A percentile compares a stretch with the other conserved stretches of the same genome.
Conservation (phyloP, 2,888 invertebrate genomes). For the Nymphalis c-album region DNA sequence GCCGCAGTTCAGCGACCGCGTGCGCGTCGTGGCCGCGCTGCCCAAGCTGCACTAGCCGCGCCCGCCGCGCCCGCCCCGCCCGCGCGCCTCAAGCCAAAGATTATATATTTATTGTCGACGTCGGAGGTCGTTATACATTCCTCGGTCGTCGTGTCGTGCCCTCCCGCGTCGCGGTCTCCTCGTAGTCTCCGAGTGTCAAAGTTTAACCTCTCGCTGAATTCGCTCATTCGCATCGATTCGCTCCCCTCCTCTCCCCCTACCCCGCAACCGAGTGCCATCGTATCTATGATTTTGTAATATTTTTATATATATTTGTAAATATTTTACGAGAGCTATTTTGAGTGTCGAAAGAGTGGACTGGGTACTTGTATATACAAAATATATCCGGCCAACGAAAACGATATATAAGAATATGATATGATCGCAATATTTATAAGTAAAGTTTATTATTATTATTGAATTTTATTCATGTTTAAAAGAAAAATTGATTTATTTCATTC, state of each 20-base stretch:
- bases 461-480: conserved; percentile 39
- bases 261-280: conserved; percentile 79
- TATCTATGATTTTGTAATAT: conserved; percentile 74
- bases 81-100: conserved; percentile 70
- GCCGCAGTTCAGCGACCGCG: conserved; percentile 94
- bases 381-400: conserved; percentile 65
- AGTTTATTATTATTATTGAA: conserved; percentile 52
- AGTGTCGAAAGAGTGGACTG: conserved; percentile 65
- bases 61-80: not conserved
- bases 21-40: conserved; percentile 91
- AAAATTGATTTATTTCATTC: conserved; percentile 54
- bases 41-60: conserved; percentile 84
- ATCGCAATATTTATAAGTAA: conserved; percentile 52
- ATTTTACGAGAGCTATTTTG: conserved; percentile 57
- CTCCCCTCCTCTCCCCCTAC: conserved; percentile 45
- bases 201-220: not conserved
- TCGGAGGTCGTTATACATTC: conserved; percentile 71
- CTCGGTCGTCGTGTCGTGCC: conserved; percentile 36
- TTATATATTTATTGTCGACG: conserved; percentile 76
- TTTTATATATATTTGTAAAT: conserved; percentile 75
- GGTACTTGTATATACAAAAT: conserved; percentile 50
- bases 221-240: not conserved
- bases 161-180: conserved; percentile 8
- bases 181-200: conserved; percentile 58
- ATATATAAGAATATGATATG: conserved; percentile 40